These are phyloP conservation scores for Trididemnum miniatum DNA, from an alignment of 23 tunicate genomes.

Conservation along the genomic window DNA sequence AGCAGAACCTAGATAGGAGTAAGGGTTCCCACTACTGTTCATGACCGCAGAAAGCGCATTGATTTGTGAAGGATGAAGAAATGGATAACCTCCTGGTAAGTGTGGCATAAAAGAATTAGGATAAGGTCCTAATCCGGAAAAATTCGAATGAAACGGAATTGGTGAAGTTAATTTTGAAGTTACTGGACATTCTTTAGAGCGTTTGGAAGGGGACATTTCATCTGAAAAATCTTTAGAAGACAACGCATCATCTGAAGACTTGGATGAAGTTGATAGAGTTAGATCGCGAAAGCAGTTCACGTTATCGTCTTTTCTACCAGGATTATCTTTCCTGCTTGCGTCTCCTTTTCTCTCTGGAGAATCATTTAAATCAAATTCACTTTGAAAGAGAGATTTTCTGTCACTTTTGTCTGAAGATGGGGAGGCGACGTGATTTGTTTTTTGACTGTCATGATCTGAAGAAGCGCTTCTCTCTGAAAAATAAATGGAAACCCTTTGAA, in stretches of 20 bases:
- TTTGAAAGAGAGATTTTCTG: neutral
- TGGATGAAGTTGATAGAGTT: constrained; percentile 10
- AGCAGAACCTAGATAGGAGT: constrained; percentile 38
- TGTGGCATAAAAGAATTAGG: constrained; percentile 68
- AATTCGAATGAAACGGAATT: constrained; percentile 68
- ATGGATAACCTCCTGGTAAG: constrained; percentile 62
- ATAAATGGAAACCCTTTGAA: no score
- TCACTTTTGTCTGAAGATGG: neutral
- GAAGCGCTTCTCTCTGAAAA: constrained; percentile 17
- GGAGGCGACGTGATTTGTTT: neutral
- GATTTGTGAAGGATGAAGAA: constrained; percentile 77
- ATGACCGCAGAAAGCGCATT: constrained; percentile 72
- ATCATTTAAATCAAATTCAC: neutral
- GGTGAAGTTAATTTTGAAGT: constrained; percentile 75
- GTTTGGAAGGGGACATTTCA: neutral
- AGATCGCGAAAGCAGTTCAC: neutral
- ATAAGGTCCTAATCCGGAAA: constrained; percentile 51
- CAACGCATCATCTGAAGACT: neutral
- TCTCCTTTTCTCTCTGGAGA: neutral
- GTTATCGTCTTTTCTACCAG: neutral
- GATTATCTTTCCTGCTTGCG: neutral
- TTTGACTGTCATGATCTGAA: neutral
- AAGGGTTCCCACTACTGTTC: constrained; percentile 47
- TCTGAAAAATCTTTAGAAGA: constrained; percentile 17
- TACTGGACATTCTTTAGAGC: neutral